These are phyloP conservation scores for Anseranas semipalmata DNA, from an alignment of 2,113 vertebrate species.

Conservation along the genomic window DNA sequence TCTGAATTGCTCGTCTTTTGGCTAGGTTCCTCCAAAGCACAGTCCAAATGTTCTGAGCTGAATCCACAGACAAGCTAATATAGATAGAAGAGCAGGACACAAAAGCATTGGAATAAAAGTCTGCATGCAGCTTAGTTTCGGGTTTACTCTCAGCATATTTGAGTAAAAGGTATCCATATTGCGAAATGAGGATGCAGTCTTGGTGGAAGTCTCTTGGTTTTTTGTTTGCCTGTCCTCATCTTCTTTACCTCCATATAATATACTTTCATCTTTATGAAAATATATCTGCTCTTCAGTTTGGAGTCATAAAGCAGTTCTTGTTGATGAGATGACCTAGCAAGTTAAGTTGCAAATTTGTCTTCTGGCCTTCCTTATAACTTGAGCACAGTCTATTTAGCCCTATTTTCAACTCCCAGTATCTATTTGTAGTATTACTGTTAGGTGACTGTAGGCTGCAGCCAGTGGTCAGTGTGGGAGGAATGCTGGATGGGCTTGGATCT, in stretches of 20 bases:
- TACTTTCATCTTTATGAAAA: not conserved
- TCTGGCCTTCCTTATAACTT: not conserved
- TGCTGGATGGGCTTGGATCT: not conserved
- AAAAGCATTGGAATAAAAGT: not conserved
- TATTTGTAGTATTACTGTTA: not conserved
- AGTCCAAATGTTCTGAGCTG: not conserved
- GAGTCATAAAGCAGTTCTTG: not conserved
- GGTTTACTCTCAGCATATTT: not conserved
- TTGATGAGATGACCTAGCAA: not conserved
- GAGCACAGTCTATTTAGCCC: not conserved
- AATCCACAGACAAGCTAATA: not conserved
- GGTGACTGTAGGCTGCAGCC: not conserved
- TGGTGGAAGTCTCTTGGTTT: not conserved
- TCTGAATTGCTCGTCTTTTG: not conserved
- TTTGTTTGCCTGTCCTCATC: not conserved
- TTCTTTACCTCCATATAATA: not conserved
- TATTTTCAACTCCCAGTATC: not conserved
- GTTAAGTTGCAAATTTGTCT: not conserved
- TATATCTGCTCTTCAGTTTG: not conserved
- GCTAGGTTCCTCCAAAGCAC: not conserved
- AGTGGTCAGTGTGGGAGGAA: not conserved
- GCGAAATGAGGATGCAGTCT: not conserved
- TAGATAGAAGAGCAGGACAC: not conserved
- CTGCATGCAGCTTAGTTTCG: not conserved
- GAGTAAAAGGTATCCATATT: not conserved